Evolutionary conservation across 2,797 vertebrate species (phyloP).

Genomic region (Cossypha caffra): DNA sequence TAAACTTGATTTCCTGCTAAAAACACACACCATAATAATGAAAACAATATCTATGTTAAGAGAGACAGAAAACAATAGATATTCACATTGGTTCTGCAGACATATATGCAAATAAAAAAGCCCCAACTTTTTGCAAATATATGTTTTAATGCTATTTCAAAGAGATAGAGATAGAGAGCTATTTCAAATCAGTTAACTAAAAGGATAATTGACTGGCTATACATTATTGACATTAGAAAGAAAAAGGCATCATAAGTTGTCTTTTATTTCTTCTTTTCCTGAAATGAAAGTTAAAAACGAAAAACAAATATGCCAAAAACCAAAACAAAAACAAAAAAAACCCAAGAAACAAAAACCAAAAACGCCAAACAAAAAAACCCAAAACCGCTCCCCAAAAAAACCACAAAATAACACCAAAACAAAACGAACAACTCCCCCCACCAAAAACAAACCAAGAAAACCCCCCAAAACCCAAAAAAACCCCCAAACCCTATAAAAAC

Average conservation of each 20-base stretch:
- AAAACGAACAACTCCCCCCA: too few relatives aligned
- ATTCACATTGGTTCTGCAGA: neutral
- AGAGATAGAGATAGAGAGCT: too few relatives aligned
- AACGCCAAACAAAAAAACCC: neutral
- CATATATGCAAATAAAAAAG: neutral
- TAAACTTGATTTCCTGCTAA: neutral
- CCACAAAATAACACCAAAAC: too few relatives aligned
- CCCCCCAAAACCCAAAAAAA: neutral
- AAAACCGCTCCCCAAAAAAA: too few relatives aligned
- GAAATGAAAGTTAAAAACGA: neutral
- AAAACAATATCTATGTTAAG: neutral
- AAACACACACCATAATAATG: neutral
- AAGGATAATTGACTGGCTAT: neutral
- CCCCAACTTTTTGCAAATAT: neutral
- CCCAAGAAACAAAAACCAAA: too few relatives aligned
- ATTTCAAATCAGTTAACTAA: neutral
- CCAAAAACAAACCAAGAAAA: neutral
- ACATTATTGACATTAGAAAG: neutral
- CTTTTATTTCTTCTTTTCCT: neutral
- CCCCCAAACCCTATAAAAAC: too few relatives aligned
- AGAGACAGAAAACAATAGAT: neutral
- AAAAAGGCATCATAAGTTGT: neutral
- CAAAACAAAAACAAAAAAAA: fast-evolving
- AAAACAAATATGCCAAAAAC: too few relatives aligned
- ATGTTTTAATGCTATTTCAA: neutral